Conservation (phyloP, 2,888 invertebrate species). For the Dynastes hyllus region DNA sequence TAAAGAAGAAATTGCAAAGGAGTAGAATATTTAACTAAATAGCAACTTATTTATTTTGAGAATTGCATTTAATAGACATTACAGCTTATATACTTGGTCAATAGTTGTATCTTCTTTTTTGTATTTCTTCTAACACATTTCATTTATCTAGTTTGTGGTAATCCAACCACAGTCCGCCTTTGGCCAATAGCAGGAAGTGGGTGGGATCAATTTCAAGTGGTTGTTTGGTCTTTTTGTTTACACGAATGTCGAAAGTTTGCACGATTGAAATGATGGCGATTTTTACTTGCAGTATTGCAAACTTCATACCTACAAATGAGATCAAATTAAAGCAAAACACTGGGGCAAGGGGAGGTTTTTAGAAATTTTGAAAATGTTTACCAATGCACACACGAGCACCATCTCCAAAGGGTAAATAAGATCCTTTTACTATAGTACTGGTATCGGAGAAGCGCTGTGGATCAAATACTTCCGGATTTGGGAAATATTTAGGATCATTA, state of each 20-base stretch:
- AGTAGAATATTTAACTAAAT: no score
- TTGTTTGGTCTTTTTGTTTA: slow-evolving; percentile 57
- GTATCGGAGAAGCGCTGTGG: slow-evolving; percentile 68
- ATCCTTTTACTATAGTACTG: slow-evolving; percentile 60
- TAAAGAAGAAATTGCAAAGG: no score
- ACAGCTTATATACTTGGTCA: no score
- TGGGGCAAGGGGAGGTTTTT: neutral
- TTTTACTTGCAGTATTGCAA: slow-evolving; percentile 60
- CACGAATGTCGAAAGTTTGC: slow-evolving; percentile 56
- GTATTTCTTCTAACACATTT: neutral
- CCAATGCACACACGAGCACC: slow-evolving; percentile 64
- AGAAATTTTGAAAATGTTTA: slow-evolving; percentile 42
- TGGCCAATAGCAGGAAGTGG: slow-evolving; percentile 52
- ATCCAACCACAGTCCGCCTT: slow-evolving; percentile 59
- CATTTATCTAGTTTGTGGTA: slow-evolving; percentile 54
- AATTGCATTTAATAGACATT: no score
- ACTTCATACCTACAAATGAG: slow-evolving; percentile 58
- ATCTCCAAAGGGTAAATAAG: slow-evolving; percentile 63
- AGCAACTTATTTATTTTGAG: no score
- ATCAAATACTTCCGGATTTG: slow-evolving; percentile 67
- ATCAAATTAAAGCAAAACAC: neutral
- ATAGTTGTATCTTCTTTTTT: no score
- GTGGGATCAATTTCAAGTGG: slow-evolving; percentile 58
- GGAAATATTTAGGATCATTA: slow-evolving; percentile 66
- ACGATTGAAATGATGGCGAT: slow-evolving; percentile 57